Base-by-base conservation (phyloP, 2,113 vertebrate genomes). In the Rhagologus leucostigma region DNA sequence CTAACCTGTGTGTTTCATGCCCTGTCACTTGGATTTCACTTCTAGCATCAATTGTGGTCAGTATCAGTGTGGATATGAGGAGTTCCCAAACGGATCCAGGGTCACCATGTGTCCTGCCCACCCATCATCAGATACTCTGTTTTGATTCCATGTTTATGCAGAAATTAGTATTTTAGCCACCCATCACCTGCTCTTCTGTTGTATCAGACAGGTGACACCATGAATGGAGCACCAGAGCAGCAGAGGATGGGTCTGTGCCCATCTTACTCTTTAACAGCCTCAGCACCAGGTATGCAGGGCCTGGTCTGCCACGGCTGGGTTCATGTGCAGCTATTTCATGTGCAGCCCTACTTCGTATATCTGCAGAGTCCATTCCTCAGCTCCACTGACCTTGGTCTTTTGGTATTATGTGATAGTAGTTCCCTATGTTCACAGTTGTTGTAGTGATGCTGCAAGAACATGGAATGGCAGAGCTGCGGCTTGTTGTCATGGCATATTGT, bases 231-330 rank as follows among this genome's bases (percentile, higher is more conserved):
- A 29, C 63, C 57, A 86, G 62, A 63, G 29, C 44, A 78, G 16
- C 60, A 68, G 62, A 0, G 0, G 49, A 3, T 17, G 47, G 5
- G 22, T 56, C 81, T 13, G 1, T 74, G 55, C 24, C n/a, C 60
- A 39, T 39, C n/a, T 60, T 24, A 16, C 27, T 42, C 39, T 9
- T 47, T 35, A 39, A 23, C 8, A 83, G 4, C 47, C 39, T 74
- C 49, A 19, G 11, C 19, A 39, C 2, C 2, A 1, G 15, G 15
- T 8, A 0, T 16, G 16, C 49, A 46, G 10, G 32, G 22, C 50
- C 19, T n/a, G 55, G 3, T 42, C 60, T 67, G 69, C 57, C 41
- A 21, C 23, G 3, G 12, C 39, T 71, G 24, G 11, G 14, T 39
- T 89, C 50, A 33, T n/a, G n/a, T n/a, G n/a, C n/a, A 50, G n/a